Base-by-base conservation (phyloP, 1,140 invertebrate species). In the Ceratina calcarata region DNA sequence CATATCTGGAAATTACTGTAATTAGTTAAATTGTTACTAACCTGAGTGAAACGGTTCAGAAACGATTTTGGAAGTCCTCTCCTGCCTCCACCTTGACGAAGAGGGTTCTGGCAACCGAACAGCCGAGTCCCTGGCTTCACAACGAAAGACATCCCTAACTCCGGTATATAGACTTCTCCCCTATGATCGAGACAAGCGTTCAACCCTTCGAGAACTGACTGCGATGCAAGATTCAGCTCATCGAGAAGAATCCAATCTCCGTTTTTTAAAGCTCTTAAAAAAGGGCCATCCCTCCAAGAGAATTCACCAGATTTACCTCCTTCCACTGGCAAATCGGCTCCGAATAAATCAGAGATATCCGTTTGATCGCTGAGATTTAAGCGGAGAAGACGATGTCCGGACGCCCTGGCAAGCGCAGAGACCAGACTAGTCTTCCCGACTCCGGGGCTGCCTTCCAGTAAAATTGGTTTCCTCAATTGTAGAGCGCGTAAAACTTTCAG, bases 331-430 rank as follows among this genome's bases (percentile, higher is more conserved):
- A 99, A 93, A 94, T 99, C 99, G 58, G 98, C 97, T 62, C 99
- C 99, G 94, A 99, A 99, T 18, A 99, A 93, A 94, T 99, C 99
- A 22, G 97, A 97, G 65, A 99, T 95, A 94, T 99, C 99, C 0
- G 99, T 99, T 94, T 99, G 99, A 90, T 99, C 99, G 60, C 98
- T 99, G 16, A 99, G 94, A 95, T 99, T 99, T 62, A 99, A 98
- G 57, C 99, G 93, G 18, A 98, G 95, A 12, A 99, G 94, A 87
- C 94, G 94, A 91, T 98, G 95, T 0, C 97, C 97, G 32, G 97
- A 95, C 6, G 95, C 95, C 91, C 96, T 96, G 0, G 98, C 98
- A 20, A 99, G 93, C n/a, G 98, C 98, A 65, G 96, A 95, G 3
- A 99, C 96, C 62, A 99, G 93, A 89, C 97, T 99, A 0, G 99